phyloP scores from a whole-genome alignment of 2,797 vertebrate genomes.

The Anabacerthia variegaticeps region DNA sequence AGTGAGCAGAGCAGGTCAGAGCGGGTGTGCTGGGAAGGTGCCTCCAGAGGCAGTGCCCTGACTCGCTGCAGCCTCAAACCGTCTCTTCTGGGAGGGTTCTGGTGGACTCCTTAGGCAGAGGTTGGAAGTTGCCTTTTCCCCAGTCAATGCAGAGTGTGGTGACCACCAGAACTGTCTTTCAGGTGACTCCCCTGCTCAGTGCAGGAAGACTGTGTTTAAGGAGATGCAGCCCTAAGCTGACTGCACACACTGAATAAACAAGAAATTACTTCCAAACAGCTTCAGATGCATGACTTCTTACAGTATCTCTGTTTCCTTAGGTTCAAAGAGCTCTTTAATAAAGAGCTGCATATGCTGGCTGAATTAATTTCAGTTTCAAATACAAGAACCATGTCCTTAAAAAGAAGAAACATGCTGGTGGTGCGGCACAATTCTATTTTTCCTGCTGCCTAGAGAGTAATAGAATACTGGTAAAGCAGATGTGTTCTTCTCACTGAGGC shows the following conservation, averaged over 20 bases:
- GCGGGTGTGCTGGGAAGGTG: not conserved
- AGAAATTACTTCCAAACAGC: not conserved
- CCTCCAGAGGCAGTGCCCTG: not conserved
- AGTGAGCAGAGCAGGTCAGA: not conserved
- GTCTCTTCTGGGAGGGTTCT: accelerated
- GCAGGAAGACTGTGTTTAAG: not conserved
- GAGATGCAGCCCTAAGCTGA: not conserved
- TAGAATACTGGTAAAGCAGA: not conserved
- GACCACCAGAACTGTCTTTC: too few species aligned
- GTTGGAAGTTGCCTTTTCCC: not conserved
- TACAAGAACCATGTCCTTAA: not conserved
- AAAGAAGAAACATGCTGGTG: not conserved
- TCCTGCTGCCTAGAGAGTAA: not conserved
- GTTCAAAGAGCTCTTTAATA: not conserved
- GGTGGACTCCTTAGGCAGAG: not conserved
- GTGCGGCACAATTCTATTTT: not conserved
- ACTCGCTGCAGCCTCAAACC: not conserved
- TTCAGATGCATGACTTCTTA: not conserved
- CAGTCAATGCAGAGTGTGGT: accelerated
- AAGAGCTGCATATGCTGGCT: not conserved
- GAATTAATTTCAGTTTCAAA: not conserved
- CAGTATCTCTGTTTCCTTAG: not conserved
- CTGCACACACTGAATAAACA: not conserved
- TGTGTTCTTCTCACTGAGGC: not conserved
- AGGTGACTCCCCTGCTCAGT: accelerated